Evolutionary conservation across 2,797 vertebrate species (phyloP).

Genomic region (Sorex maritimensis): DNA sequence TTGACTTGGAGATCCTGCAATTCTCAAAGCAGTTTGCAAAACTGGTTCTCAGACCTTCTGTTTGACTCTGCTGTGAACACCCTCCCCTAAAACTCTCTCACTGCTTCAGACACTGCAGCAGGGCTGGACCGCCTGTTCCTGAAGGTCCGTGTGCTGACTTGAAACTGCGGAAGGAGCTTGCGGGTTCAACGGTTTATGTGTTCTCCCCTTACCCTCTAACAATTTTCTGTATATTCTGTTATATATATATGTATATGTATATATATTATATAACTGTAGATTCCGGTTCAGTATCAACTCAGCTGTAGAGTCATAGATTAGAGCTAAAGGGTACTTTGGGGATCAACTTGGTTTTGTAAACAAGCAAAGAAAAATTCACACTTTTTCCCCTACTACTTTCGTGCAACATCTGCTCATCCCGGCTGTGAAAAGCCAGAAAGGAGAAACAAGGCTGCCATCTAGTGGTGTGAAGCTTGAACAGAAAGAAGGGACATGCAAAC

Average conservation of each 20-base stretch:
- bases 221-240: too few species aligned
- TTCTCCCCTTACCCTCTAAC: neutral
- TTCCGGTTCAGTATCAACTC: neutral
- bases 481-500: neutral
- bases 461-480: constrained; percentile 66
- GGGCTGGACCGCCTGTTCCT: neutral
- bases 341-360: neutral
- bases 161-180: too few species aligned
- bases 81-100: neutral
- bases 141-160: neutral
- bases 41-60: neutral
- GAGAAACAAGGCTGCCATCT: constrained; percentile 84
- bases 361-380: neutral
- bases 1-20: neutral
- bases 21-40: neutral
- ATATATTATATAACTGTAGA: too few species aligned
- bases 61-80: neutral
- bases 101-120: neutral
- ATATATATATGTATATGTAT: too few species aligned
- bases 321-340: neutral
- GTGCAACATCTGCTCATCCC: neutral
- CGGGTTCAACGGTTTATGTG: too few species aligned
- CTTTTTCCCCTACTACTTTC: neutral
- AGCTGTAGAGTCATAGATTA: neutral
- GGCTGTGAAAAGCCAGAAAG: neutral